Base-by-base conservation (phyloP, 2,113 vertebrate genomes). In the Chloropsis cyanopogon region DNA sequence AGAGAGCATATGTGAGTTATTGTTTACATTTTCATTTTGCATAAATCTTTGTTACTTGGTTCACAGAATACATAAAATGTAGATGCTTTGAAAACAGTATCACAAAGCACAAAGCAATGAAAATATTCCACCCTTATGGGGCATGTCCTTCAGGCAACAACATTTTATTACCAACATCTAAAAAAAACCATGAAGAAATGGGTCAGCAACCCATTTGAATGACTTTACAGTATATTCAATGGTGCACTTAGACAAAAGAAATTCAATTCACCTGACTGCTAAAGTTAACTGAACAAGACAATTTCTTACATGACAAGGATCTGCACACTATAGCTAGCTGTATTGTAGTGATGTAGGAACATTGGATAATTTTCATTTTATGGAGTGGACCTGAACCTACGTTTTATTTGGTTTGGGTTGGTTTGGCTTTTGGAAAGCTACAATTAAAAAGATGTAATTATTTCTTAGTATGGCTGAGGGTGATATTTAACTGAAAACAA, bases 401-500 rank as follows among this genome's bases (percentile, higher is more conserved):
- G 63, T 42, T 80, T 88, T 82, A 59, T 64, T 61, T 57, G 6
- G 3, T 69, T 85, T 65, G 10, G 2, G 21, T 80, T 49, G 6
- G 16, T 47, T 81, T 86, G 39, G 7, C 12, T 79, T 53, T 90
- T 71, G 33, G 37, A 92, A 96, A 82, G 29, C 33, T 83, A 66
- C 35, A 94, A 92, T 90, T 95, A 88, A 95, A 94, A 96, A 87
- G 57, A 90, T 44, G 56, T 86, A 84, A 93, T 96, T 95, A 82
- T 96, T 95, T 95, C 80, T 93, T 94, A 25, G 26, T 37, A 29
- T 84, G 79, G 68, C 76, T 91, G 12, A 46, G 93, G 95, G 65
- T 91, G 20, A 85, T 90, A 71, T 91, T 94, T 95, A 94, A 77
- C 49, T 63, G 65, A 95, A 96, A 90, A 63, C 42, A 97, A 90